Percentiles rank a stretch among this genome's conserved stretches.
Conservation (phyloP, 2,797 vertebrate genomes). For the Platyrinchus mystaceus region DNA sequence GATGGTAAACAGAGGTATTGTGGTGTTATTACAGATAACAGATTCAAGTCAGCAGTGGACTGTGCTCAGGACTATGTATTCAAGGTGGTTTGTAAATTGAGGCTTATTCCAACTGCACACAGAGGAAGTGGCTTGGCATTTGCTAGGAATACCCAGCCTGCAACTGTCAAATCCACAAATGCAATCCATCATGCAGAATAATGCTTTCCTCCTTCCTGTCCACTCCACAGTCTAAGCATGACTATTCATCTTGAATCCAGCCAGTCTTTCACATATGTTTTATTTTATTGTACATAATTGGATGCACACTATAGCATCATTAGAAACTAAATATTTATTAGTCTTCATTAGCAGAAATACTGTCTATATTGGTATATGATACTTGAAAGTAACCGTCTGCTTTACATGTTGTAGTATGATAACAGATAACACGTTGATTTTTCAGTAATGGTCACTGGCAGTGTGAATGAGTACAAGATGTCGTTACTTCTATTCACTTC, state of each 20-base stretch:
- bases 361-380: background rate
- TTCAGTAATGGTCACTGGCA: background rate
- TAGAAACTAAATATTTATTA: constrained; percentile 36
- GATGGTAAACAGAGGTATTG: background rate
- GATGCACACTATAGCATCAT: background rate
- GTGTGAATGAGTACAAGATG: background rate
- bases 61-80: background rate
- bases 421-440: background rate
- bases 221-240: background rate
- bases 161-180: constrained; percentile 33
- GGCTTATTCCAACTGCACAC: background rate
- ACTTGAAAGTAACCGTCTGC: background rate
- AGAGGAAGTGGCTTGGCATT: constrained; percentile 35
- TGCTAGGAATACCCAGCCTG: constrained; percentile 9
- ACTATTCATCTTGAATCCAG: background rate
- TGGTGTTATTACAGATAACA: background rate
- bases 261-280: background rate
- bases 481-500: background rate
- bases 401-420: background rate
- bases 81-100: constrained; percentile 17
- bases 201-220: constrained; percentile 41
- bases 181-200: constrained; percentile 1
- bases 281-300: background rate
- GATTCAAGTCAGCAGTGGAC: background rate
- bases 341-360: background rate